Conservation (phyloP, 2,113 vertebrate species). For the Micromys minutus region DNA sequence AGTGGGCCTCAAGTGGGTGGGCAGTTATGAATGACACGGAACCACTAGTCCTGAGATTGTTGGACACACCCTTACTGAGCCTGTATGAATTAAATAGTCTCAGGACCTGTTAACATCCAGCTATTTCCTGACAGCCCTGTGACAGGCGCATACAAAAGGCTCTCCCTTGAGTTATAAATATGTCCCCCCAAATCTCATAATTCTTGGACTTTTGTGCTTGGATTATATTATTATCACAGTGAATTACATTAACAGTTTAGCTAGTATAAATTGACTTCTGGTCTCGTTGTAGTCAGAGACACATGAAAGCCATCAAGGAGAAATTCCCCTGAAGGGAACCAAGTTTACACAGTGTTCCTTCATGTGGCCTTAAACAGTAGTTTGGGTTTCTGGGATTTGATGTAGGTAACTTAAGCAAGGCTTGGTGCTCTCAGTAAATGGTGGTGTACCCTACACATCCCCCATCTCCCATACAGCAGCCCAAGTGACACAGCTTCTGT, state of each 20-base stretch:
- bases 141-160: background rate
- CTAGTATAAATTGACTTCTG: background rate
- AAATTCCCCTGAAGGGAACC: slow-evolving; percentile 8
- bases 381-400: background rate
- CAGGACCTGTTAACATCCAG: slow-evolving; percentile 7
- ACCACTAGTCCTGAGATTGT: background rate
- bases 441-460: background rate
- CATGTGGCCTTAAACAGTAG: background rate
- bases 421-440: background rate
- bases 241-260: background rate
- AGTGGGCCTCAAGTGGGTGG: background rate
- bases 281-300: background rate
- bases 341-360: background rate
- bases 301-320: background rate
- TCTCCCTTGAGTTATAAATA: background rate
- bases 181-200: background rate
- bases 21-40: slow-evolving; percentile 2
- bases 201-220: background rate
- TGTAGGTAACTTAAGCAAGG: background rate
- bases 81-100: background rate
- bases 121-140: background rate
- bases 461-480: background rate
- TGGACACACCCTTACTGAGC: background rate
- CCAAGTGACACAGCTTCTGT: background rate
- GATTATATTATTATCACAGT: background rate